A percentile compares a stretch with the other conserved stretches of the same genome.
phyloP scores from a whole-genome alignment of 2,888 invertebrate species.

The Scaptomyza parva region DNA sequence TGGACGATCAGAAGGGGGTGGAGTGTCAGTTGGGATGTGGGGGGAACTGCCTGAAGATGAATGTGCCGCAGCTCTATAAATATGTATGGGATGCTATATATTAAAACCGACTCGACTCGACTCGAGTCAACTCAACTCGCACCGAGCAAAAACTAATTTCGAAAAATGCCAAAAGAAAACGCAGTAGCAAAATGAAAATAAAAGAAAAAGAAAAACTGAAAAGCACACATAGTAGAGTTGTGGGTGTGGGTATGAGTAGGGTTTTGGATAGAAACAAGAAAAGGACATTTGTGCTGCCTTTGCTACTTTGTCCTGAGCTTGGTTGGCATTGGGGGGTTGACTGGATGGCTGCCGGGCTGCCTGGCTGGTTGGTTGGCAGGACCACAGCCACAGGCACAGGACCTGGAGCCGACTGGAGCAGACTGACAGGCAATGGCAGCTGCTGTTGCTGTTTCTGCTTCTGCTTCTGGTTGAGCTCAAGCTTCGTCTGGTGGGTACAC shows the following conservation, averaged over 20 bases:
- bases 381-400: conserved; percentile 35
- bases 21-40: conserved; percentile 1
- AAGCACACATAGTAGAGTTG: conserved; percentile 17
- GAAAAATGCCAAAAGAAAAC: conserved; percentile 81
- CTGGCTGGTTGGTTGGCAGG: conserved; percentile 16
- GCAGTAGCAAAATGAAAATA: conserved; percentile 73
- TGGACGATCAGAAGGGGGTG: neutral
- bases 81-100: conserved; percentile 82
- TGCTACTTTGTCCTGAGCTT: conserved; percentile 42
- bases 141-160: conserved; percentile 82
- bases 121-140: conserved; percentile 62
- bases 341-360: conserved; percentile 3
- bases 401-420: conserved; percentile 57
- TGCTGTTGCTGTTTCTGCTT: conserved; percentile 41
- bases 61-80: conserved; percentile 82
- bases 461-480: conserved; percentile 10
- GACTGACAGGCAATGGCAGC: conserved; percentile 69
- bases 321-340: conserved; percentile 31
- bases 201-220: conserved; percentile 60
- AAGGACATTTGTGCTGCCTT: conserved; percentile 76
- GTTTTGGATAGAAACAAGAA: conserved; percentile 58
- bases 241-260: conserved; percentile 16
- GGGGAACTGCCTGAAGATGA: conserved; percentile 72
- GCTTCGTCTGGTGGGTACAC: conserved; percentile 53
- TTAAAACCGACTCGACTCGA: conserved; percentile 82